Percentiles rank a stretch among this genome's conserved stretches.
phyloP scores from a whole-genome alignment of 2,797 vertebrate genomes.

The Stomatorhinus walkeri region DNA sequence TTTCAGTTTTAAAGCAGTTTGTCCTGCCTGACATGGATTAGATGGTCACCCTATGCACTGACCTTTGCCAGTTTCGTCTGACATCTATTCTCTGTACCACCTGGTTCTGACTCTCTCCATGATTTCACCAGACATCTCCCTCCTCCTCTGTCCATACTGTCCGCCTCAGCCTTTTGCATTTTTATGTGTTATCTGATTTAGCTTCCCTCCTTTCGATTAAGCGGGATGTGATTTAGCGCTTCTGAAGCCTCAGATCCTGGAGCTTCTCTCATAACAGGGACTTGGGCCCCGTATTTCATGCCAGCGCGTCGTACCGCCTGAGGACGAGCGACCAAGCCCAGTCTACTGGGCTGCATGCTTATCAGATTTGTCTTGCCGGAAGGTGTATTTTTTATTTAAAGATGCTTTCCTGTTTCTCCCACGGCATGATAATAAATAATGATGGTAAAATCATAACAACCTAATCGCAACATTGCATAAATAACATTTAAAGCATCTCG shows the following conservation, averaged over 20 bases:
- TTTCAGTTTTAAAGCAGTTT: neutral
- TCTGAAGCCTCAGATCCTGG: slow-evolving; percentile 3
- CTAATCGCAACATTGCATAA: slow-evolving; percentile 36
- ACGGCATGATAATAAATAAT: slow-evolving; percentile 44
- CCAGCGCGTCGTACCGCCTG: slow-evolving; percentile 21
- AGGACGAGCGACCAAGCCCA: slow-evolving; percentile 11
- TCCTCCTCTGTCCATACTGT: neutral
- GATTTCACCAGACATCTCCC: neutral
- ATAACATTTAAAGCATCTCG: slow-evolving; percentile 32
- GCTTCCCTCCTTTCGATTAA: neutral
- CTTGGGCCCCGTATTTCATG: slow-evolving; percentile 32
- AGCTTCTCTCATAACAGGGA: slow-evolving; percentile 13
- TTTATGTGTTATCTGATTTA: neutral
- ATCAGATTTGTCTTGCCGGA: slow-evolving; percentile 31
- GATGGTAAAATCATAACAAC: slow-evolving; percentile 37
- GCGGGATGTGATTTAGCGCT: neutral
- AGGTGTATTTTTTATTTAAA: slow-evolving; percentile 28
- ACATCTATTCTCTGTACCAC: slow-evolving; percentile 43
- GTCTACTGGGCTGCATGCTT: slow-evolving; percentile 23
- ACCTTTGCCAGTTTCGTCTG: slow-evolving; percentile 60
- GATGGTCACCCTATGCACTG: slow-evolving; percentile 29
- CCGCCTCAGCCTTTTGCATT: neutral
- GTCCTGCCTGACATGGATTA: neutral
- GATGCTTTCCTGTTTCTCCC: slow-evolving; percentile 30
- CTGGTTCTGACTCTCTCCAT: neutral